These are phyloP conservation scores for Hippoglossus hippoglossus DNA, from an alignment of 2,797 vertebrate species.

Conservation along the genomic window DNA sequence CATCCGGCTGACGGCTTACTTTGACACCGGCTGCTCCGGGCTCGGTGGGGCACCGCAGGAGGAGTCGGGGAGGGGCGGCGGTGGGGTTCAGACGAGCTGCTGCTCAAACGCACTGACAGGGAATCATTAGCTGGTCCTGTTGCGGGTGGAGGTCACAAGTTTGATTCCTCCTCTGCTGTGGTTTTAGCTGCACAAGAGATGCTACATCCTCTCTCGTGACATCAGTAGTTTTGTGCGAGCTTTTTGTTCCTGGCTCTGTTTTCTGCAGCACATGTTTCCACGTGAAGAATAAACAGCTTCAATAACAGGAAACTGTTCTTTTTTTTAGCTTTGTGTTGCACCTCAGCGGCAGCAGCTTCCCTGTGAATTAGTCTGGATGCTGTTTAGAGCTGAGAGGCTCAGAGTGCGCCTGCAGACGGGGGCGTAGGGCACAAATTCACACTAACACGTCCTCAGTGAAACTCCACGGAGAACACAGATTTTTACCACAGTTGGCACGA, in stretches of 20 bases:
- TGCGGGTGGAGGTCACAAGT: neutral
- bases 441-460: neutral
- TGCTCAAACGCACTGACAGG: conserved; percentile 1
- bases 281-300: too few species aligned
- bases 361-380: too few species aligned
- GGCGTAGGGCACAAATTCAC: neutral
- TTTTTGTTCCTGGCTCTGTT: too few species aligned
- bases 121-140: neutral
- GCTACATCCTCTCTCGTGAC: too few species aligned
- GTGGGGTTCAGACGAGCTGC: conserved; percentile 43
- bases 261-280: too few species aligned
- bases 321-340: too few species aligned
- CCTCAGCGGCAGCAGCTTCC: too few species aligned
- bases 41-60: conserved; percentile 47
- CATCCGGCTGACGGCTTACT: conserved; percentile 70
- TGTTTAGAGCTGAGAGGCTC: neutral
- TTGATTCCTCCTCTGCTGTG: neutral
- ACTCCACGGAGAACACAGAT: neutral
- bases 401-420: neutral
- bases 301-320: too few species aligned
- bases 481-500: neutral
- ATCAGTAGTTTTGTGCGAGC: too few species aligned
- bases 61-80: conserved; percentile 10
- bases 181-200: too few species aligned
- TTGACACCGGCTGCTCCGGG: conserved; percentile 72